A percentile compares a stretch with the other conserved stretches of the same genome.
Conservation (phyloP, 1,140 invertebrate genomes). For the Neelides sp. region DNA sequence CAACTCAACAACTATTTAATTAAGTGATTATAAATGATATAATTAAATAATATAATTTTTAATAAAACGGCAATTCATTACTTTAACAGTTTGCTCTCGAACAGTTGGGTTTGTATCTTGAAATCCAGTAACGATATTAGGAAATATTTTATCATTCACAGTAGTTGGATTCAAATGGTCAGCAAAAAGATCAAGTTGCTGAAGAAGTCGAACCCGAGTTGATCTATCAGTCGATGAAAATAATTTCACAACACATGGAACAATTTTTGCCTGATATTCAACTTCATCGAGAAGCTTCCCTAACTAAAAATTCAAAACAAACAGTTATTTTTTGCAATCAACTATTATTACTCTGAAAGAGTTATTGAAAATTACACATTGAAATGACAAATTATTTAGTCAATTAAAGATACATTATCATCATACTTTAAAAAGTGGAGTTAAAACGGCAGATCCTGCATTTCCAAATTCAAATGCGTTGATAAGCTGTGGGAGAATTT, state of each 20-base stretch:
- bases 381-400: constrained; percentile 32
- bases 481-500: constrained; percentile 82
- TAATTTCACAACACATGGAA: constrained; percentile 92
- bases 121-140: constrained; percentile 83
- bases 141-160: constrained; percentile 80
- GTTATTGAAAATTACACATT: constrained; percentile 7
- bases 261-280: constrained; percentile 92
- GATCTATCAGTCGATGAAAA: constrained; percentile 90
- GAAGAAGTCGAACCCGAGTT: constrained; percentile 79
- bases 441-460: constrained; percentile 72
- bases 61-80: constrained; percentile 38
- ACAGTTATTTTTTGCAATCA: neutral
- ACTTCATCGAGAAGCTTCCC: constrained; percentile 71
- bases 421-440: constrained; percentile 67
- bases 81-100: constrained; percentile 92
- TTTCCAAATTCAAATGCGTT: constrained; percentile 91
- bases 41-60: too few species aligned
- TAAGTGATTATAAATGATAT: too few species aligned
- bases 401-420: constrained; percentile 7
- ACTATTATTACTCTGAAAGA: neutral
- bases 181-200: constrained; percentile 69
- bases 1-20: too few species aligned
- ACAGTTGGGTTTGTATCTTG: constrained; percentile 92
- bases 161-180: constrained; percentile 42
- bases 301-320: constrained; percentile 45